phyloP scores from a whole-genome alignment of 2,113 vertebrate genomes.

The Centropus bengalensis region DNA sequence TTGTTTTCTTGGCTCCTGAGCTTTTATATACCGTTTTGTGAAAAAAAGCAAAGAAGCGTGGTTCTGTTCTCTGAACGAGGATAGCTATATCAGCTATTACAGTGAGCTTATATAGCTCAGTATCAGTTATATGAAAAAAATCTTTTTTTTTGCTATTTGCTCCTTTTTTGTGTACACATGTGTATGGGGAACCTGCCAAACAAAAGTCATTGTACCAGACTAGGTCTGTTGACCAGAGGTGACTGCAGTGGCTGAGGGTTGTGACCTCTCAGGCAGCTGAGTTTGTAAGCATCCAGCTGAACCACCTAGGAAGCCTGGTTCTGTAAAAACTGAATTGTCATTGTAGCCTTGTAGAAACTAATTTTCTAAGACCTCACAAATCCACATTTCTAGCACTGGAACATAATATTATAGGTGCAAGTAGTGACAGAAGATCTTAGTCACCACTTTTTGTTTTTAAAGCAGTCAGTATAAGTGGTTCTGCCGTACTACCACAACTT shows the following conservation, averaged over 20 bases:
- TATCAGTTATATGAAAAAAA: neutral
- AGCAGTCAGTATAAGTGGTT: neutral
- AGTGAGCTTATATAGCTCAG: neutral
- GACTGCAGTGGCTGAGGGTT: neutral
- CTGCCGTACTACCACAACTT: neutral
- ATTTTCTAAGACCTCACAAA: neutral
- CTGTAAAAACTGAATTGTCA: neutral
- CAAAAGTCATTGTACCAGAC: too few species aligned
- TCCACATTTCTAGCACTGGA: neutral
- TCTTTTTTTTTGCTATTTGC: neutral
- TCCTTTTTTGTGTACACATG: neutral
- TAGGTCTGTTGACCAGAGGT: too few species aligned
- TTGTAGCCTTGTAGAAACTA: neutral
- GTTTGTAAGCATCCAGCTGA: neutral
- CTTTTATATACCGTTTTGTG: neutral
- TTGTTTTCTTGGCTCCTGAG: neutral
- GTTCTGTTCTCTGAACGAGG: neutral
- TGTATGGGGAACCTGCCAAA: neutral
- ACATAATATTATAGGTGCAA: neutral
- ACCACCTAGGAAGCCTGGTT: neutral
- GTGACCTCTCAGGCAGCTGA: neutral
- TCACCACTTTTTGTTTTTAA: neutral
- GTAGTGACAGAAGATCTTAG: neutral
- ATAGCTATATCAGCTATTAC: neutral
- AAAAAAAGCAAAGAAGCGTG: neutral